Percentiles rank a stretch among this genome's conserved stretches.
Conservation (phyloP, 2,113 vertebrate genomes). For the Glaucomys volans region DNA sequence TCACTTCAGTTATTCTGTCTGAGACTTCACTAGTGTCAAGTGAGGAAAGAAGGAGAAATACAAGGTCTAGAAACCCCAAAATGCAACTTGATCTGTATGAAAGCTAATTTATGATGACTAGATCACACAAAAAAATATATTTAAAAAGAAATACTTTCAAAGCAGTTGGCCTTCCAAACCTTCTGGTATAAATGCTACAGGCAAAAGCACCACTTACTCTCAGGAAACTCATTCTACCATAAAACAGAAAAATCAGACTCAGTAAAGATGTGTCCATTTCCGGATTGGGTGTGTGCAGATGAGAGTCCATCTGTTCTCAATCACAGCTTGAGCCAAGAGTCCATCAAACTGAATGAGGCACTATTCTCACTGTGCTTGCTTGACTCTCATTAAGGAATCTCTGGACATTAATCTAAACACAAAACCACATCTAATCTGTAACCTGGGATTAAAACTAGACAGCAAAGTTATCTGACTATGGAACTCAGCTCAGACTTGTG, state of each 20-base stretch:
- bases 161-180: neutral
- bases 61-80: neutral
- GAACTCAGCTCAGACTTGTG: neutral
- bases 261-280: slow-evolving; percentile 41
- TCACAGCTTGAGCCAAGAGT: slow-evolving; percentile 35
- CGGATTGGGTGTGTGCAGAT: neutral
- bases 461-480: neutral
- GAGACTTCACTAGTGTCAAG: neutral
- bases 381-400: slow-evolving; percentile 18
- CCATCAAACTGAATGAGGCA: neutral
- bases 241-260: slow-evolving; percentile 41
- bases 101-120: neutral
- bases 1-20: slow-evolving; percentile 31
- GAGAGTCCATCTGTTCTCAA: slow-evolving; percentile 30
- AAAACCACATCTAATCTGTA: neutral
- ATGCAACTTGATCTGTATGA: neutral
- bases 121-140: neutral
- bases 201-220: neutral
- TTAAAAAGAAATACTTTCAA: slow-evolving; percentile 20
- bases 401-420: neutral
- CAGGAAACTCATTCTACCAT: slow-evolving; percentile 36
- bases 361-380: neutral
- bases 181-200: neutral
- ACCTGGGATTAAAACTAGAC: neutral
- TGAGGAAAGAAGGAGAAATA: neutral